Conservation (phyloP, 2,888 invertebrate species). For the Lasioglossum calceatum region DNA sequence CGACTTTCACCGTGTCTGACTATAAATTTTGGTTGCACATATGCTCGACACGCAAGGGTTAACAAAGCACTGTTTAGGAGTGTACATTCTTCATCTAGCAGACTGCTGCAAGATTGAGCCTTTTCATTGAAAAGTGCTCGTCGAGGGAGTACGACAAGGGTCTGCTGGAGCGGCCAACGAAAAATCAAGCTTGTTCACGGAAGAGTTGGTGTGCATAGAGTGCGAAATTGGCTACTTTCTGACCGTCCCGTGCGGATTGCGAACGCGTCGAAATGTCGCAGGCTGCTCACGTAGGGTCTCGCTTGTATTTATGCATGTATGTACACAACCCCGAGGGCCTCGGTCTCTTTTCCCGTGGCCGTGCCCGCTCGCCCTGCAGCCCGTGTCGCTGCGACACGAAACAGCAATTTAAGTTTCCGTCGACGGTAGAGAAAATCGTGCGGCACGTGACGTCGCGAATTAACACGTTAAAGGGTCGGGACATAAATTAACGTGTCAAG, state of each 20-base stretch:
- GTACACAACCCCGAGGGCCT: constrained; percentile 40
- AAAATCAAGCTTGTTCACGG: constrained; percentile 39
- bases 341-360: background rate
- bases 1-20: too few species aligned
- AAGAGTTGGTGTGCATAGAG: constrained; percentile 46
- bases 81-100: background rate
- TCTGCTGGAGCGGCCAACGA: background rate
- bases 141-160: background rate
- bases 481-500: constrained; percentile 72
- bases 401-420: constrained; percentile 80
- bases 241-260: constrained; percentile 34
- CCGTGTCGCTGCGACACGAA: constrained; percentile 72
- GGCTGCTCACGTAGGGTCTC: constrained; percentile 58
- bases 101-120: background rate
- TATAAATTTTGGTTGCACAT: too few species aligned
- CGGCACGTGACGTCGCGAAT: constrained; percentile 78
- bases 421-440: constrained; percentile 65
- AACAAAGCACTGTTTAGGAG: too few species aligned
- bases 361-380: background rate
- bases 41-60: too few species aligned
- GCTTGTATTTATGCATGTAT: constrained; percentile 64
- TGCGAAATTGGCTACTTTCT: constrained; percentile 60
- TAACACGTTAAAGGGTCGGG: constrained; percentile 76
- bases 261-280: constrained; percentile 59
- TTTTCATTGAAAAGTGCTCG: background rate